Conservation (phyloP, 2,888 invertebrate genomes). For the Drosophila histrio region DNA sequence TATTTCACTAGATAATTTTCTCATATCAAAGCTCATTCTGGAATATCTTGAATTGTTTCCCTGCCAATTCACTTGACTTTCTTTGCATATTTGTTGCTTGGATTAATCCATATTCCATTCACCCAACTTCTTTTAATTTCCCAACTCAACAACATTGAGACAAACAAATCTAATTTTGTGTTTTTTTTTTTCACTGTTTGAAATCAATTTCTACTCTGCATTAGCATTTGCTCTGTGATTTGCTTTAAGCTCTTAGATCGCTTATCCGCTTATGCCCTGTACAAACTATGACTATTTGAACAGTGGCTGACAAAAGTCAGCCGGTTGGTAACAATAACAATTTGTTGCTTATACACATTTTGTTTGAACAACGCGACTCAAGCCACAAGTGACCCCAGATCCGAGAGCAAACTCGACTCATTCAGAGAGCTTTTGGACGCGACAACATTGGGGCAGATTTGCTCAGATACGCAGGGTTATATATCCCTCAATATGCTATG, state of each 20-base stretch:
- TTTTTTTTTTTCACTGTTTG: neutral
- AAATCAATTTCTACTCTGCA: neutral
- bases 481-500: conserved; percentile 34
- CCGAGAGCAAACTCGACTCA: conserved; percentile 14
- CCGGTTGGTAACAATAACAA: conserved; percentile 65
- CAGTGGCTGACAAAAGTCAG: conserved; percentile 44
- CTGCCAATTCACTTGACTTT: neutral
- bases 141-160: neutral
- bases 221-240: conserved; percentile 3
- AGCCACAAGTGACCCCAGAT: conserved; percentile 17
- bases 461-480: conserved; percentile 15
- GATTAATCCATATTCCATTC: neutral
- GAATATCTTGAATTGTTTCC: too few species aligned
- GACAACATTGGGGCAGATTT: conserved; percentile 27
- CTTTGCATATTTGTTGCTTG: neutral
- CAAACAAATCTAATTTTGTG: conserved; percentile 42
- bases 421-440: conserved; percentile 25
- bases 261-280: conserved; percentile 42
- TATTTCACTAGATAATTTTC: too few species aligned
- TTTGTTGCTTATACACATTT: conserved; percentile 74
- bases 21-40: too few species aligned
- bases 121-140: neutral
- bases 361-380: conserved; percentile 41
- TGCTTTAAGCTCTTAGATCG: conserved; percentile 35
- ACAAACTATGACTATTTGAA: conserved; percentile 26